Evolutionary conservation across 2,113 vertebrate genomes (phyloP), one percentile per base, ranked within the genome.

Genomic region (Gnathonemus echidnorhynchus): DNA sequence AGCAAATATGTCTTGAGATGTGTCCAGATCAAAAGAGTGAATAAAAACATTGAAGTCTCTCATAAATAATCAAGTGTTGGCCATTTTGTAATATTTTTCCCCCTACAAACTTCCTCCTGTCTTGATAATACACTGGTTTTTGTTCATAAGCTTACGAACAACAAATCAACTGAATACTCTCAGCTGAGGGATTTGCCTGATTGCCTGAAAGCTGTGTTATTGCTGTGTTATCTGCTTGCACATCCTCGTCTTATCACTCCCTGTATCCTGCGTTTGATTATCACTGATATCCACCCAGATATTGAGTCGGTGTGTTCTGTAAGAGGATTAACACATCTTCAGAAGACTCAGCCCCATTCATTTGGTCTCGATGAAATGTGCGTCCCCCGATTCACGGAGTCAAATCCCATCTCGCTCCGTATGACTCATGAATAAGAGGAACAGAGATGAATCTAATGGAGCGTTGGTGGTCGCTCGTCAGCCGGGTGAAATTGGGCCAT

Each of bases 251-350:
- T 66, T 46, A 53, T 86, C 77, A 52, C 62, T 70, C 62, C 49
- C 48, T 92, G 90, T 50, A 24, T 86, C 89, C 88, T 92, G 90
- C 88, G 9, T 94, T 94, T 93, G 92, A 94, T 94, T 92, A 90
- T 91, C 88, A 88, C 90, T 92, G 93, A 93, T 95, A 94, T 94
- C 93, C 93, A 94, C 93, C 91, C 92, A 92, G 89, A 92, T 94
- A 95, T 94, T 94, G 92, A 96, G 94, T 93, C 93, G 93, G 93
- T 95, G 92, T 93, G 91, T 77, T 89, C 91, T 92, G 92, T 94
- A 94, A 95, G 92, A 91, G 93, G 94, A 96, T 95, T 94, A 95
- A 93, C 92, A 93, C 93, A 93, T 95, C 94, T 92, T 91, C 91
- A 92, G 93, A 94, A 93, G 89, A 15, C 35, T 56, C 91, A 91